Percentiles rank a stretch among this genome's conserved stretches.
These are phyloP conservation scores for Nephrotoma guestfalica DNA, from an alignment of 2,888 invertebrate species.

Conservation along the genomic window DNA sequence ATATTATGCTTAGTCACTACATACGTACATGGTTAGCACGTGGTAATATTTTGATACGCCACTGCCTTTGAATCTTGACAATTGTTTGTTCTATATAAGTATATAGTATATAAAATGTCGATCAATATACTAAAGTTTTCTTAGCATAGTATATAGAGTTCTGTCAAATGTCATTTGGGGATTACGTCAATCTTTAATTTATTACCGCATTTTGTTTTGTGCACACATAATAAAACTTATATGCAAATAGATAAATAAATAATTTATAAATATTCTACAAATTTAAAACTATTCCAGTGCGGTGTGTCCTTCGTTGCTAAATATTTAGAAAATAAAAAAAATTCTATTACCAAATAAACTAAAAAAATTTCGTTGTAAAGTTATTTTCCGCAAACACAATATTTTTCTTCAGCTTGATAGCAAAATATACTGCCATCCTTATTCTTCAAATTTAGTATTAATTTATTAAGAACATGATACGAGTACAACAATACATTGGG, in stretches of 20 bases:
- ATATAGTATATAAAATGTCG: not conserved
- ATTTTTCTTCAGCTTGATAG: no score
- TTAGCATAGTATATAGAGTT: not conserved
- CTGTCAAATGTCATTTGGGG: not conserved
- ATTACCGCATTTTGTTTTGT: not conserved
- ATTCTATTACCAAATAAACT: no score
- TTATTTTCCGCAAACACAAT: no score
- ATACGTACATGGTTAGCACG: not conserved
- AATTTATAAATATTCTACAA: not conserved
- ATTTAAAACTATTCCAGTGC: not conserved
- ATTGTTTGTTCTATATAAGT: not conserved
- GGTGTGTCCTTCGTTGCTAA: not conserved
- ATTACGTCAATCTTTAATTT: not conserved
- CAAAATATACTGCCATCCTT: no score
- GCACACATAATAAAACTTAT: not conserved
- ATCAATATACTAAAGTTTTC: not conserved
- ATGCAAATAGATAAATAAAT: not conserved
- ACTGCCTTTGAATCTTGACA: not conserved
- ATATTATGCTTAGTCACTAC: not conserved
- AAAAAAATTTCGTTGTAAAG: no score
- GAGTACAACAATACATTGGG: no score
- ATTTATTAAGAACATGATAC: no score
- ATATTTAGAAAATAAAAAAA: not conserved
- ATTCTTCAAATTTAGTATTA: no score
- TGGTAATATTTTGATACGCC: not conserved